Base-by-base conservation (phyloP, 2,797 vertebrate genomes). In the Malacoraja senta region DNA sequence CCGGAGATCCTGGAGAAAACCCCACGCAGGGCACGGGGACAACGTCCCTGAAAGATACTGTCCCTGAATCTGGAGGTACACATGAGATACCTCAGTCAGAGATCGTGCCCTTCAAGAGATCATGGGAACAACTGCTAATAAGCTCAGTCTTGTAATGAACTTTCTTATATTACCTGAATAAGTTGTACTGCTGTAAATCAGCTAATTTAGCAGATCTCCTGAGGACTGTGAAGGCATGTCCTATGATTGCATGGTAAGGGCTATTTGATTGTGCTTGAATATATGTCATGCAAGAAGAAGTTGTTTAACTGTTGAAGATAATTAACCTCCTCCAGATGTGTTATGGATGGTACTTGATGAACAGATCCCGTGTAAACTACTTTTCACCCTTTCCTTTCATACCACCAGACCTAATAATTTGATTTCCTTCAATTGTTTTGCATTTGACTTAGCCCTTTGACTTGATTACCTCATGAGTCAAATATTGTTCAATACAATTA, bases 251-350 rank as follows among this genome's bases (percentile, higher is more conserved):
- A 35, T 72, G 15, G 21, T 91, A 38, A 72, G 24, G 65, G 32
- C 21, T 58, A 76, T 53, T 74, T 92, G 38, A 92, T 71, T 76
- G 90, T 17, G 12, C 10, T 53, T 44, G 90, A 92, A 76, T 92
- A 44, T 92, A 76, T 92, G 12, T 53, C 17, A 76, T 29, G 35
- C 71, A 74, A 53, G 15, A 35, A 90, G 65, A 76, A 76, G 38
- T 38, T 13, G 44, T 92, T 92, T 72, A 38, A 76, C 90, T 92
- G 90, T 76, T 53, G 13, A 76, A 38, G 24, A 13, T 53, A 92
- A 92, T 92, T 92, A 92, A 92, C 90, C 65, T 92, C 90, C 71
- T 26, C 44, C 65, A 17, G 90, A 53, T 44, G 3, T 71, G 38
- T 92, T 92, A 76, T 92, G 72, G 35, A 92, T 92, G 72, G 35